Evolutionary conservation across 2,113 vertebrate genomes (phyloP).

Genomic region (Potamarius usumacintae): DNA sequence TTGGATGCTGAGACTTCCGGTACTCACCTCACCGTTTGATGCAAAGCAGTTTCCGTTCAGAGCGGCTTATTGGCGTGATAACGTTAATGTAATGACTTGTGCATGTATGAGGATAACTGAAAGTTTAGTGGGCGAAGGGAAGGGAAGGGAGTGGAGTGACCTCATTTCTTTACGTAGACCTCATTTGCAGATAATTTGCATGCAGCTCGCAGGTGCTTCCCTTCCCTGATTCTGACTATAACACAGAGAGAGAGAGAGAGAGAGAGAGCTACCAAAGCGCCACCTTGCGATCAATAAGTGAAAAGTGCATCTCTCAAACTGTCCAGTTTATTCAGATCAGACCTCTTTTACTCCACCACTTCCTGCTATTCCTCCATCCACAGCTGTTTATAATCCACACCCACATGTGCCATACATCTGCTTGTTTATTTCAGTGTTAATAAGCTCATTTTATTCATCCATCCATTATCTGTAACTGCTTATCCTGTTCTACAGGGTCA

Average conservation of each 20-base stretch:
- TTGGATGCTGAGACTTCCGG: constrained; percentile 1
- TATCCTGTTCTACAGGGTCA: no score
- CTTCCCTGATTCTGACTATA: background rate
- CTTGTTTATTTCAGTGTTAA: background rate
- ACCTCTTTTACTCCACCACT: background rate
- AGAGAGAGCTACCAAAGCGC: constrained; percentile 2
- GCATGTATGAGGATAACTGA: background rate
- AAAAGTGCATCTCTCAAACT: background rate
- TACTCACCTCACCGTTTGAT: constrained; percentile 18
- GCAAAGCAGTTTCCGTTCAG: constrained; percentile 5
- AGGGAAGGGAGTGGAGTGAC: background rate
- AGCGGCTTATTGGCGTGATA: constrained; percentile 8
- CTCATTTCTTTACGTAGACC: constrained; percentile 9
- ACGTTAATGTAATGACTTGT: background rate
- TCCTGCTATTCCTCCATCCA: background rate
- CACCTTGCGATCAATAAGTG: background rate
- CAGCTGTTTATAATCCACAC: no score
- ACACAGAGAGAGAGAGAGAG: background rate
- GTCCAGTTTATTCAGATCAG: background rate
- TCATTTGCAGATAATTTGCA: constrained; percentile 56
- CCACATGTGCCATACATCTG: background rate
- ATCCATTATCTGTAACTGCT: no score
- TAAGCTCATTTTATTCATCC: background rate
- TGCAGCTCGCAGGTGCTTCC: constrained; percentile 42
- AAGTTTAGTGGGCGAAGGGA: background rate